Base-by-base conservation (phyloP, 2,888 invertebrate genomes). In the Leucozona laternaria region DNA sequence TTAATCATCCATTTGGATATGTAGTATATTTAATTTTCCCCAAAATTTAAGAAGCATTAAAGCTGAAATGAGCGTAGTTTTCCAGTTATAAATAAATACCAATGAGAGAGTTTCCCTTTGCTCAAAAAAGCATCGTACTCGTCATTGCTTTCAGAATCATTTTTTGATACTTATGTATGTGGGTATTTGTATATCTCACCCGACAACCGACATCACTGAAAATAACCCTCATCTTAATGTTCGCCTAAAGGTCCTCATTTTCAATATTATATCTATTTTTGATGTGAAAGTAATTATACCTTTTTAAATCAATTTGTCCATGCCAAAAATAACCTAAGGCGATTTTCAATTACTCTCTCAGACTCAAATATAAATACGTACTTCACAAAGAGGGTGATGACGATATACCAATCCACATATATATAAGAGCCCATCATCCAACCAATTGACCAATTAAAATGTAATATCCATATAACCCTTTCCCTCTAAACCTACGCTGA, bases 301-400 rank as follows among this genome's bases (percentile, higher is more conserved):
- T 25, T 75, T 75, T 64, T 79, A 83, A n/a, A 71, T 75, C 79
- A 83, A 83, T 83, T 83, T 75, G 83, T 79, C 83, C 75, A 1
- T 13, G 20, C 79, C 75, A 79, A 79, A 83, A 83, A 79, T 83
- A 83, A 70, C 83, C 75, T 60, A 22, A 10, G 75, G 55, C 66
- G 58, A 37, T 34, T 28, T 66, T 55, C 73, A 78, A 82, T 77
- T 73, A 78, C 15, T n/a, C 31, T 60, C 25, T 25, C 25, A 6
- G 15, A 15, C 15, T 2, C 7, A 50, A 22, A 73, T n/a, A 66
- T 11, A 50, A 48, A 13, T 8, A 1, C 1, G 15, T 40, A 20
- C 1, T 31, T 5, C 1, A 28, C 22, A 37, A 72, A 62, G 7
- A 28, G 62, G 17, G 45, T 22, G 17, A 53, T 17, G 2, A 53